These are phyloP conservation scores for Lutjanus argentimaculatus DNA, from an alignment of 2,797 vertebrate genomes.

Conservation along the genomic window DNA sequence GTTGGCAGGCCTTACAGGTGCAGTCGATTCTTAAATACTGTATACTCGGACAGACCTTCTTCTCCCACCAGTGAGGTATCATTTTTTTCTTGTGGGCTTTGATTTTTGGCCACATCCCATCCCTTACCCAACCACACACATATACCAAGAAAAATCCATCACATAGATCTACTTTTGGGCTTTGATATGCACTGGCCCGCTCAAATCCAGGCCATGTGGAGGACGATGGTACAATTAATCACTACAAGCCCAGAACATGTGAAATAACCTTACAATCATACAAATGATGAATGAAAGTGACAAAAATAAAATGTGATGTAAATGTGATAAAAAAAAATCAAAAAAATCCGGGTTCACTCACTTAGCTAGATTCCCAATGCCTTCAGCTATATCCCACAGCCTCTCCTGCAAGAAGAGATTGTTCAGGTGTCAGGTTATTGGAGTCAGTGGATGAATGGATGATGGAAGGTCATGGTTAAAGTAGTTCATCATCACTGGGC, in stretches of 20 bases:
- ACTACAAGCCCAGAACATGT: background rate
- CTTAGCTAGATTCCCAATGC: too few species aligned
- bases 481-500: background rate
- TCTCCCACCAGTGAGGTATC: background rate
- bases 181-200: background rate
- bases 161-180: background rate
- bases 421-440: too few species aligned
- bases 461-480: background rate
- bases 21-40: background rate
- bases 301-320: background rate
- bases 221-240: background rate
- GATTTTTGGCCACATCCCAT: background rate
- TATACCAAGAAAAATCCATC: too few species aligned
- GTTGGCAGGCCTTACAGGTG: constrained; percentile 14
- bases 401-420: too few species aligned
- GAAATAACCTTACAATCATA: background rate
- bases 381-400: too few species aligned
- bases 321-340: background rate
- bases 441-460: too few species aligned
- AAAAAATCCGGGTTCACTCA: too few species aligned
- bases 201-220: background rate
- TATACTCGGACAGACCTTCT: constrained; percentile 1
- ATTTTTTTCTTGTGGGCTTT: background rate
- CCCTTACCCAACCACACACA: background rate
- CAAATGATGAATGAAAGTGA: background rate